A percentile compares a stretch with the other conserved stretches of the same genome.
These are phyloP conservation scores for Synergus laeviventris DNA, from an alignment of 2,888 invertebrate species.

Conservation along the genomic window DNA sequence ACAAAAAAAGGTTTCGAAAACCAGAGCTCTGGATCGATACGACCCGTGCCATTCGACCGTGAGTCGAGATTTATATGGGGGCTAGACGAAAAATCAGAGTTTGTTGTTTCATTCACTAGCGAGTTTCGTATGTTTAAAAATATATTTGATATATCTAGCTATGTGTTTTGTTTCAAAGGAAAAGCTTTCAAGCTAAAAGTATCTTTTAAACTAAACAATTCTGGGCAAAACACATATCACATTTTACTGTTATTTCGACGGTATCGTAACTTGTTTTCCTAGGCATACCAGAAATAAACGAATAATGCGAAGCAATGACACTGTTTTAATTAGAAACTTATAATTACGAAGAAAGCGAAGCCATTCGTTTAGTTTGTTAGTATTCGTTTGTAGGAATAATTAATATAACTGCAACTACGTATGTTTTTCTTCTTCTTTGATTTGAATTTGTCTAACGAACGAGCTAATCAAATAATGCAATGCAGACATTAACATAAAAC, in stretches of 20 bases:
- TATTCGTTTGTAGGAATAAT: background rate
- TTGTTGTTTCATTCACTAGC: background rate
- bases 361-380: background rate
- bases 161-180: too few relatives aligned
- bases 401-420: background rate
- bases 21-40: conserved; percentile 15
- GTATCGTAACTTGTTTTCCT: background rate
- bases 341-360: conserved; percentile 2
- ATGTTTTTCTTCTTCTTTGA: conserved; percentile 1
- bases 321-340: conserved; percentile 13
- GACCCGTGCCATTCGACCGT: conserved; percentile 8
- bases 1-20: background rate
- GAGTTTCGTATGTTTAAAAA: background rate
- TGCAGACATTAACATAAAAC: background rate
- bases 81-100: background rate
- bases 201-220: background rate
- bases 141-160: too few relatives aligned
- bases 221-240: background rate
- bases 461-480: background rate
- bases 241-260: background rate
- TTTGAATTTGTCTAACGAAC: conserved; percentile 29
- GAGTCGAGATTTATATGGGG: conserved; percentile 16
- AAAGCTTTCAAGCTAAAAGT: background rate
- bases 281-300: background rate
- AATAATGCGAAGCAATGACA: background rate